Conservation (phyloP, 1,140 invertebrate genomes). For the Drosophila micromelanica region DNA sequence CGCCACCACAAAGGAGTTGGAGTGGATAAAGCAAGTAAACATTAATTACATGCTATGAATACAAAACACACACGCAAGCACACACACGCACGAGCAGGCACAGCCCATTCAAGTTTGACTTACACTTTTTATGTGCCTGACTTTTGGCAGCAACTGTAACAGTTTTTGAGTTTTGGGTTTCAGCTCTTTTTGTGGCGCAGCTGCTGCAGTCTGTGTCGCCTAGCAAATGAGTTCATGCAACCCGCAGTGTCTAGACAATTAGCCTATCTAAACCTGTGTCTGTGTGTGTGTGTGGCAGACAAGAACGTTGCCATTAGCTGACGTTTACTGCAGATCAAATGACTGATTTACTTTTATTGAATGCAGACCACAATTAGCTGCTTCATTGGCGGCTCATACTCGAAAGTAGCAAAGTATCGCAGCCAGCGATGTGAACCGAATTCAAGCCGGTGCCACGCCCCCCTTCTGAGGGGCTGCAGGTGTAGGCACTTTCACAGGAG, state of each 20-base stretch:
- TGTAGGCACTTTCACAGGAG: conserved; percentile 5
- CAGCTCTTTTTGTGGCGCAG: conserved; percentile 15
- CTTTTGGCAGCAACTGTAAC: conserved; percentile 6
- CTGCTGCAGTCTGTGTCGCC: conserved; percentile 14
- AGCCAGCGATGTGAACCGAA: conserved; percentile 7
- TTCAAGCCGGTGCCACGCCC: background rate
- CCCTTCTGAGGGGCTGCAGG: conserved; percentile 4
- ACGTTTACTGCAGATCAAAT: conserved; percentile 30
- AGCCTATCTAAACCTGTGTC: background rate
- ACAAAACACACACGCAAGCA: conserved; percentile 2
- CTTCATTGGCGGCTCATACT: background rate
- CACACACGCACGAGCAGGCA: conserved; percentile 2
- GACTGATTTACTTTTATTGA: conserved; percentile 38
- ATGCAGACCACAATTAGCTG: conserved; percentile 10
- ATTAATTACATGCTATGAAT: conserved; percentile 49
- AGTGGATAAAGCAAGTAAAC: conserved; percentile 31
- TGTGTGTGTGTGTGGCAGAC: conserved; percentile 18
- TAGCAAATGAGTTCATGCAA: conserved; percentile 47
- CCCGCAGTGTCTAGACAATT: conserved; percentile 53
- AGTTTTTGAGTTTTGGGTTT: conserved; percentile 17
- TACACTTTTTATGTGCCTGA: conserved; percentile 35
- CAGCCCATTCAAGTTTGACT: conserved; percentile 17
- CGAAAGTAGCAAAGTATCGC: background rate
- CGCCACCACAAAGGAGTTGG: conserved; percentile 4
- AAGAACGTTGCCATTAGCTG: conserved; percentile 18